Evolutionary conservation across 2,888 invertebrate species (phyloP).

Genomic region (Tipula lateralis): DNA sequence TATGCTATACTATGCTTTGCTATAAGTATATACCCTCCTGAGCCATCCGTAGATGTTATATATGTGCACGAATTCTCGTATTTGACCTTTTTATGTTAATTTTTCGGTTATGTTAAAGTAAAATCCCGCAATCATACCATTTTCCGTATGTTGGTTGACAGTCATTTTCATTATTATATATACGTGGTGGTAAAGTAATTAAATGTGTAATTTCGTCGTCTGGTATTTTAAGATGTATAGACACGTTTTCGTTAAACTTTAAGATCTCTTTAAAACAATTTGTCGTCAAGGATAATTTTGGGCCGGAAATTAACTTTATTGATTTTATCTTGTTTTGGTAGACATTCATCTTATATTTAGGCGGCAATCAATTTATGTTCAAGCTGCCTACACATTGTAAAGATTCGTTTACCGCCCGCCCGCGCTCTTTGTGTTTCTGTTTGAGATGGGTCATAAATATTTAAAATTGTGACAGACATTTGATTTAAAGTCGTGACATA

Average conservation of each 20-base stretch:
- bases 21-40: background rate
- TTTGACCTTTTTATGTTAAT: constrained; percentile 11
- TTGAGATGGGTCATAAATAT: too few relatives aligned
- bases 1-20: too few relatives aligned
- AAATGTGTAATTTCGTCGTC: background rate
- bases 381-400: too few relatives aligned
- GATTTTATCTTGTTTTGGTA: too few relatives aligned
- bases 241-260: background rate
- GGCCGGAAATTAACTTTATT: background rate
- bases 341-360: too few relatives aligned
- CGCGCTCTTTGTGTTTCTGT: too few relatives aligned
- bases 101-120: background rate
- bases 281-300: background rate
- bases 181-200: background rate
- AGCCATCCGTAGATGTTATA: background rate
- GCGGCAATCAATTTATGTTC: too few relatives aligned
- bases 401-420: too few relatives aligned
- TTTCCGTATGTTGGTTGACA: background rate
- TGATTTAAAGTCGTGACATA: too few relatives aligned
- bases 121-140: background rate
- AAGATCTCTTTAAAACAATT: background rate
- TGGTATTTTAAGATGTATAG: background rate
- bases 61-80: background rate
- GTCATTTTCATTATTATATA: background rate
- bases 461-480: too few relatives aligned